These are phyloP conservation scores for Melikaiella ostensackeni DNA, from an alignment of 2,888 invertebrate genomes.

Conservation along the genomic window DNA sequence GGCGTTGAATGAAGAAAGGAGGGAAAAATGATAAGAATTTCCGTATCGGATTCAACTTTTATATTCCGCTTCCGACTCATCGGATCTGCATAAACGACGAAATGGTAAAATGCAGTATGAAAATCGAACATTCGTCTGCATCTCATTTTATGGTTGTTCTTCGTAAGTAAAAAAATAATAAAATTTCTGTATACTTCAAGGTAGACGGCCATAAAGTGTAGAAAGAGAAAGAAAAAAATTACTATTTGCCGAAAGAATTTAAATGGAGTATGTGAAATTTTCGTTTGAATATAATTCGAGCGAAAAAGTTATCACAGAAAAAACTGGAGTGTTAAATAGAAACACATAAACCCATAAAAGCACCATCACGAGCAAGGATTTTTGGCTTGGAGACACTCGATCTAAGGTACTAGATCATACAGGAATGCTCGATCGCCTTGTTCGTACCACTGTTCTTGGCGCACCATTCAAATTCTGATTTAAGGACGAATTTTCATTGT, in stretches of 20 bases:
- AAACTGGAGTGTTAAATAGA: too few relatives aligned
- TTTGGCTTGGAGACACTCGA: too few relatives aligned
- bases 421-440: too few relatives aligned
- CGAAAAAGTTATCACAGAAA: background rate
- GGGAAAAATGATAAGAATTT: background rate
- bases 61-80: background rate
- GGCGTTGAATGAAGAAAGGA: background rate
- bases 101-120: slow-evolving; percentile 1
- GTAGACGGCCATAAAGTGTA: background rate
- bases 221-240: background rate
- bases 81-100: background rate
- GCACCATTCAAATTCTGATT: too few relatives aligned
- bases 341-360: too few relatives aligned
- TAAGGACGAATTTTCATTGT: too few relatives aligned
- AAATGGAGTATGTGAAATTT: too few relatives aligned
- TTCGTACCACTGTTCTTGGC: too few relatives aligned
- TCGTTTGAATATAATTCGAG: background rate
- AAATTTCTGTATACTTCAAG: background rate
- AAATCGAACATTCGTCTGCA: background rate
- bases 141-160: background rate
- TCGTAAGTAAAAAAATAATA: background rate
- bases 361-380: too few relatives aligned
- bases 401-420: too few relatives aligned
- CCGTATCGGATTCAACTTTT: background rate
- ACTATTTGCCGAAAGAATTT: too few relatives aligned